Evolutionary conservation across 2,888 invertebrate genomes (phyloP), one percentile per base, ranked within the genome.

Genomic region (Alloscopus bannaensis): DNA sequence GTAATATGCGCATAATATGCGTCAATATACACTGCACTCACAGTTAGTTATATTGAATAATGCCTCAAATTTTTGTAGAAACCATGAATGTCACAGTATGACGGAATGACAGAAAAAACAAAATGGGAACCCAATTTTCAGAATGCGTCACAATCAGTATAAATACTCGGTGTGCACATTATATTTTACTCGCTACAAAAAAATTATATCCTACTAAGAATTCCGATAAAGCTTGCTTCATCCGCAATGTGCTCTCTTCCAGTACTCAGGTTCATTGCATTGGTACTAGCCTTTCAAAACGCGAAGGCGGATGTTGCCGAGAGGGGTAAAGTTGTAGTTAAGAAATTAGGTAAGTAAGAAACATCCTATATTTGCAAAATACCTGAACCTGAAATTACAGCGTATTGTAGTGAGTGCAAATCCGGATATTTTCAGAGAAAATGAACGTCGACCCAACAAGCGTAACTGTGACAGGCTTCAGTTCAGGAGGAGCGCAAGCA

Each of bases 401-500:
- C 8, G 8, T 40, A 40, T 13, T 40, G 40, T 40, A 20, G 11
- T 18, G 18, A 26, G 4, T 11, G 29, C 18, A 24, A n/a, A n/a
- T n/a, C n/a, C n/a, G n/a, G n/a, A 16, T 36, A 29, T 70, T 55
- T 50, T 22, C 64, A 87, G 87, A 83, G 26, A 70, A 77, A 8
- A 87, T 86, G 75, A 87, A 87, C 83, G 87, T 88, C 3, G 87
- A 88, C 68, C 78, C 71, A 1, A 71, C 69, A 8, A 77, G 84
- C 4, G 82, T 88, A 0, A 88, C 88, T 0, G 87, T 88, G 1
- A 88, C 88, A 1, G 88, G 88, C 1, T 86, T 88, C 31, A 88
- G 87, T 8, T 87, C 88, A 11, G 88, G 88, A 3, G 88, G 86
- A 16, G 87, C 86, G 62, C 88, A 88, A 87, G 88, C 88, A 28